Evolutionary conservation across 2,113 vertebrate species (phyloP).

Genomic region (Aegithalos caudatus): DNA sequence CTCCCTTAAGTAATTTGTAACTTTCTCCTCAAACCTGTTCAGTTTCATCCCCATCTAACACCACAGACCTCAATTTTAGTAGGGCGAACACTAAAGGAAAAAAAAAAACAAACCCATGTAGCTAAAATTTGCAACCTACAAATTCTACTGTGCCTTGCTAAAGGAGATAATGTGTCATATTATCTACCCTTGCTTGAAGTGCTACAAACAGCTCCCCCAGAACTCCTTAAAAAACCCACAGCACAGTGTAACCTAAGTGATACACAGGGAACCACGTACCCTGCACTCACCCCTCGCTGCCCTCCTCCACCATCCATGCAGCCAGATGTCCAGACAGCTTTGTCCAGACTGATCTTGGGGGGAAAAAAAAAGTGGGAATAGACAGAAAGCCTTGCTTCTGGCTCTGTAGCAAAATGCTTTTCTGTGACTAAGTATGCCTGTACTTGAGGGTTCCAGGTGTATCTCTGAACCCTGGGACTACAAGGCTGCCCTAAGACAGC

Average conservation of each 20-base stretch:
- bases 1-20: background rate
- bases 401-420: background rate
- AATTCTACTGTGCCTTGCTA: rapidly evolving
- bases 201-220: background rate
- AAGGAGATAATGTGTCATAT: rapidly evolving
- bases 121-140: background rate
- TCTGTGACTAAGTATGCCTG: background rate
- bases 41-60: background rate
- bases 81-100: background rate
- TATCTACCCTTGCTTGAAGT: background rate
- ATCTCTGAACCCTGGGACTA: background rate
- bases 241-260: rapidly evolving
- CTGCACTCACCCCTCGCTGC: background rate
- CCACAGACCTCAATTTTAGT: background rate
- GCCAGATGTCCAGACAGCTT: background rate
- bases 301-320: background rate
- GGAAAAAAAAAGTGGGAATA: background rate
- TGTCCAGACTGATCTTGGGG: background rate
- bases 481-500: background rate
- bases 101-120: rapidly evolving
- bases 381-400: background rate
- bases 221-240: background rate
- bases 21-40: background rate
- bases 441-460: background rate
- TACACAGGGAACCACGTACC: rapidly evolving